A percentile compares a stretch with the other conserved stretches of the same genome.
Conservation (phyloP, 2,888 invertebrate genomes). For the Drosophila macrospina region DNA sequence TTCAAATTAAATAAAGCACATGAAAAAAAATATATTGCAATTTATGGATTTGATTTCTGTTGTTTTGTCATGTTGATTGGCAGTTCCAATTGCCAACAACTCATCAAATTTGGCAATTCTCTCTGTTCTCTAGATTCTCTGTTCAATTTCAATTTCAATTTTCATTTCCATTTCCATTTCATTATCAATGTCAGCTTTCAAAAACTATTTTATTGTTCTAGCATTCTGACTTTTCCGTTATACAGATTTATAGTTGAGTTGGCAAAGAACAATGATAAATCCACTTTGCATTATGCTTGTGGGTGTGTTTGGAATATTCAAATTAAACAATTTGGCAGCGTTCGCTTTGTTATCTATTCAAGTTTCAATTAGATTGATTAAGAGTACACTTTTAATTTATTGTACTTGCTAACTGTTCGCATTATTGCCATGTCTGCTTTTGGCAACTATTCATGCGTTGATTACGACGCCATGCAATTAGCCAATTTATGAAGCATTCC, state of each 20-base stretch:
- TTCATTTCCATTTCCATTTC: constrained; percentile 17
- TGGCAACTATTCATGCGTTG: constrained; percentile 50
- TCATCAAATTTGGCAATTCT: constrained; percentile 48
- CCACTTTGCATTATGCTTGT: constrained; percentile 22
- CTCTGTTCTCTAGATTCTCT: constrained; percentile 7
- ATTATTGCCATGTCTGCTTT: constrained; percentile 17
- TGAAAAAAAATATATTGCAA: constrained; percentile 53
- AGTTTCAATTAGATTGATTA: constrained; percentile 42
- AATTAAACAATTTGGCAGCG: constrained; percentile 59
- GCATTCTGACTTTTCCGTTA: neutral
- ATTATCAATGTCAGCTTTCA: constrained; percentile 33
- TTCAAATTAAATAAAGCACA: constrained; percentile 33
- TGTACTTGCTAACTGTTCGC: constrained; percentile 9
- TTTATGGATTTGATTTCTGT: constrained; percentile 72
- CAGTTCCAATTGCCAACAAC: constrained; percentile 71
- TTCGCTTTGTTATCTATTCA: constrained; percentile 25
- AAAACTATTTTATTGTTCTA: constrained; percentile 38
- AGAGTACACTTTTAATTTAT: constrained; percentile 29
- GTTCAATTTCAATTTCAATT: constrained; percentile 35
- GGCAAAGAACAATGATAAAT: constrained; percentile 36
- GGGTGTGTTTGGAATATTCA: constrained; percentile 25
- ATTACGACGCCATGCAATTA: constrained; percentile 46
- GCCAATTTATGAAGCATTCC: constrained; percentile 50
- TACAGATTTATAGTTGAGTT: constrained; percentile 21
- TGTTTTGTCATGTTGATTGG: constrained; percentile 78